phyloP scores from a whole-genome alignment of 2,888 invertebrate species.

The Orthosia incerta region DNA sequence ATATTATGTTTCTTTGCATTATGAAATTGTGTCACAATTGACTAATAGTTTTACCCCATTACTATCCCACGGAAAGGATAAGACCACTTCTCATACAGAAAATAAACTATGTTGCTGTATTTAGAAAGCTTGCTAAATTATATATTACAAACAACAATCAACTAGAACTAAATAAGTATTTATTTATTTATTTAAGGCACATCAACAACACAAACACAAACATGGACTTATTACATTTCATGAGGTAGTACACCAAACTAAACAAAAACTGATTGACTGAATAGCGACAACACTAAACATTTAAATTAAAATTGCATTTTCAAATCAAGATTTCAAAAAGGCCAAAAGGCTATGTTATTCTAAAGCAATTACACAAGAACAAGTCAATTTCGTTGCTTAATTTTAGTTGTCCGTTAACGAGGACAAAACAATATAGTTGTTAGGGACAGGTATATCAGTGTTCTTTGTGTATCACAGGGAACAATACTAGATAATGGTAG shows the following conservation, averaged over 20 bases:
- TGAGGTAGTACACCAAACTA: too few species aligned
- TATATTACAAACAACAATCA: too few species aligned
- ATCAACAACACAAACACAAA: too few species aligned
- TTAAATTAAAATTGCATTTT: not conserved
- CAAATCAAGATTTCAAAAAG: not conserved
- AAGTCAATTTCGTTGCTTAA: conserved; percentile 2
- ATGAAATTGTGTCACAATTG: not conserved
- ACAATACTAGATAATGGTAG: conserved; percentile 1
- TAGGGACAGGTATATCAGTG: conserved; percentile 24
- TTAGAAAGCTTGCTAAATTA: too few species aligned
- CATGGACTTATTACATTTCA: too few species aligned
- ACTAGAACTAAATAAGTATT: too few species aligned
- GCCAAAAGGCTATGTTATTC: not conserved
- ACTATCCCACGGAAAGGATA: too few species aligned
- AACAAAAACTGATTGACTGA: too few species aligned
- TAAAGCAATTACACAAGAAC: not conserved
- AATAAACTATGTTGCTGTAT: not conserved
- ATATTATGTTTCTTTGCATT: not conserved
- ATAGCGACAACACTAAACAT: not conserved
- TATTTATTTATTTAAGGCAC: too few species aligned
- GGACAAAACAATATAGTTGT: conserved; percentile 24
- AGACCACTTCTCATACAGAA: too few species aligned
- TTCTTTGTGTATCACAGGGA: conserved; percentile 16
- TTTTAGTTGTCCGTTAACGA: conserved; percentile 2
- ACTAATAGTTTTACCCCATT: not conserved